A percentile compares a stretch with the other conserved stretches of the same genome.
Evolutionary conservation across 2,797 vertebrate species (phyloP).

Genomic region (Hydrolagus colliei): DNA sequence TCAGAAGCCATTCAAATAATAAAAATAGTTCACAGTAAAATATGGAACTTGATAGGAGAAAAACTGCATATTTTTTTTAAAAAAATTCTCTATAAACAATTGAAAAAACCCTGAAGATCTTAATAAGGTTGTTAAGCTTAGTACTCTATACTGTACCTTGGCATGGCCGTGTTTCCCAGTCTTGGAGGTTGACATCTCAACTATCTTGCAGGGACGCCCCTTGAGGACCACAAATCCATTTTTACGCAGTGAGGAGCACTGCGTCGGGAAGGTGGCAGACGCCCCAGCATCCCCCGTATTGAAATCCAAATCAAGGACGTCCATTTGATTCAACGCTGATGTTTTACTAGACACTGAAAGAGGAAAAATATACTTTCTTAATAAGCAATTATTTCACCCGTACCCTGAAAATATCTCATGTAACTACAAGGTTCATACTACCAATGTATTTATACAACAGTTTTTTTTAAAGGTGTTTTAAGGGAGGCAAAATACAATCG

Average conservation of each 20-base stretch:
- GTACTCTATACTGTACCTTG: constrained; percentile 64
- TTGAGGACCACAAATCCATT: constrained; percentile 86
- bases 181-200: constrained; percentile 93
- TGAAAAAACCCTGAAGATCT: neutral
- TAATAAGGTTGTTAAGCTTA: neutral
- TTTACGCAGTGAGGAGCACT: constrained; percentile 91
- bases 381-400: no score
- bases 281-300: constrained; percentile 80
- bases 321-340: constrained; percentile 57
- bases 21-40: no score
- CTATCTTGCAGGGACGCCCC: constrained; percentile 84
- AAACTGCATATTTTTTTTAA: no score
- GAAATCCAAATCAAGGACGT: constrained; percentile 85
- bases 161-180: constrained; percentile 94
- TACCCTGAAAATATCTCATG: no score
- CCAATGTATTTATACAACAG: no score
- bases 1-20: no score
- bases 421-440: no score
- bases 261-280: constrained; percentile 77
- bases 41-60: no score
- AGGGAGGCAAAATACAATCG: no score
- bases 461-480: no score
- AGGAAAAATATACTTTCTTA: neutral
- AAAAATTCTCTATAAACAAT: no score
- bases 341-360: constrained; percentile 1